Evolutionary conservation across 2,888 invertebrate species (phyloP).

Genomic region (Mesorhabditis spiculigera): DNA sequence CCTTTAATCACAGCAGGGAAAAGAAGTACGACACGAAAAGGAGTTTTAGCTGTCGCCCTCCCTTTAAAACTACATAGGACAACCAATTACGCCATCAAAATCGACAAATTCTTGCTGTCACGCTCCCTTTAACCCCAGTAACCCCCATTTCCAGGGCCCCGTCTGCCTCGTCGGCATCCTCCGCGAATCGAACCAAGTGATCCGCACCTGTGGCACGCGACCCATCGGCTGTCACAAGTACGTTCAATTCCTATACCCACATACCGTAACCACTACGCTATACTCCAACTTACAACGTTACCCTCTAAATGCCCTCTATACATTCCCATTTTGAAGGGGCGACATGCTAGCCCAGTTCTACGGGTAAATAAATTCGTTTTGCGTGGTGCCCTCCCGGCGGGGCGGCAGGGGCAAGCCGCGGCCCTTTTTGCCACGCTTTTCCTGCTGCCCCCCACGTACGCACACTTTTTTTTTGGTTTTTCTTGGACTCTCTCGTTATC

Average conservation of each 20-base stretch:
- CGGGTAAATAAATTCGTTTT: neutral
- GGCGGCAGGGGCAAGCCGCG: no score
- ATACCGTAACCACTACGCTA: no score
- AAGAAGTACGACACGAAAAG: no score
- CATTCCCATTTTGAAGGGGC: neutral
- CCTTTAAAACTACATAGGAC: neutral
- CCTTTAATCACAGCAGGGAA: no score
- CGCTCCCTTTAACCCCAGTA: no score
- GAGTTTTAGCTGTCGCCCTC: neutral
- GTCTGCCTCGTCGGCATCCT: constrained; percentile 54
- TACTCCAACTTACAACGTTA: no score
- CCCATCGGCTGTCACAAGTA: constrained; percentile 38
- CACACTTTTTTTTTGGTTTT: neutral
- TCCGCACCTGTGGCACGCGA: constrained; percentile 38
- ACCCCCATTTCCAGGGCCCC: constrained; percentile 24
- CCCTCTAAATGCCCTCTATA: no score
- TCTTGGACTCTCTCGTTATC: neutral
- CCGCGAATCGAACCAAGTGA: constrained; percentile 40
- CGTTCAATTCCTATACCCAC: neutral
- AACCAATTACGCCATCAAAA: neutral
- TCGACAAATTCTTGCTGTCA: neutral
- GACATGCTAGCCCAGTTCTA: neutral
- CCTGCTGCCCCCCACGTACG: neutral
- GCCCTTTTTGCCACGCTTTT: no score
- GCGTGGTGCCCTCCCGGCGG: no score